phyloP scores from a whole-genome alignment of 2,797 vertebrate species.

The Gallinago stenura region DNA sequence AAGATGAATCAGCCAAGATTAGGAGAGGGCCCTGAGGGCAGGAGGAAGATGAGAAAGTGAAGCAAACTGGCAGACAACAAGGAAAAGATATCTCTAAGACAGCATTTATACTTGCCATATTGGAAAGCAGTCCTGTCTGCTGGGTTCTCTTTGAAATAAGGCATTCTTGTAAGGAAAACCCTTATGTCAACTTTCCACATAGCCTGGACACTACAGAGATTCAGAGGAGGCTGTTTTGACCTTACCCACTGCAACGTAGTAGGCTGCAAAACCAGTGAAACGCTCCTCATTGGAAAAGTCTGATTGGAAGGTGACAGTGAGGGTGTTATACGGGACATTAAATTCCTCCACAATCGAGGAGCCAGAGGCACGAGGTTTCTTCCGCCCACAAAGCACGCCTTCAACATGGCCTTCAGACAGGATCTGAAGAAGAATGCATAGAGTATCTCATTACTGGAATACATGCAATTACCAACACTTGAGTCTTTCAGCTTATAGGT shows the following conservation, averaged over 20 bases:
- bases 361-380: slow-evolving; percentile 26
- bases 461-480: not conserved
- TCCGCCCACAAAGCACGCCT: slow-evolving; percentile 84
- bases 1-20: not conserved
- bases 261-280: slow-evolving; percentile 89
- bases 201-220: not conserved
- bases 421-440: slow-evolving; percentile 67
- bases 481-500: not conserved
- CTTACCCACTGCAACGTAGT: slow-evolving; percentile 88
- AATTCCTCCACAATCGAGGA: slow-evolving; percentile 77
- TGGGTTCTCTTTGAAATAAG: not conserved
- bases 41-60: not conserved
- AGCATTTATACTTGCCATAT: not conserved
- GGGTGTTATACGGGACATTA: slow-evolving; percentile 76
- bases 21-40: not conserved
- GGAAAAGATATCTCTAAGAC: not conserved
- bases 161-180: not conserved
- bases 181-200: not conserved
- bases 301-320: slow-evolving; percentile 84
- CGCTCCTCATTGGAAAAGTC: slow-evolving; percentile 90
- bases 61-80: not conserved
- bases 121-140: not conserved
- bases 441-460: not conserved
- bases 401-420: slow-evolving; percentile 71
- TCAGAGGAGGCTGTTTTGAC: not conserved